Evolutionary conservation across 2,113 vertebrate species (phyloP).

Genomic region (Cynopterus brachyotis): DNA sequence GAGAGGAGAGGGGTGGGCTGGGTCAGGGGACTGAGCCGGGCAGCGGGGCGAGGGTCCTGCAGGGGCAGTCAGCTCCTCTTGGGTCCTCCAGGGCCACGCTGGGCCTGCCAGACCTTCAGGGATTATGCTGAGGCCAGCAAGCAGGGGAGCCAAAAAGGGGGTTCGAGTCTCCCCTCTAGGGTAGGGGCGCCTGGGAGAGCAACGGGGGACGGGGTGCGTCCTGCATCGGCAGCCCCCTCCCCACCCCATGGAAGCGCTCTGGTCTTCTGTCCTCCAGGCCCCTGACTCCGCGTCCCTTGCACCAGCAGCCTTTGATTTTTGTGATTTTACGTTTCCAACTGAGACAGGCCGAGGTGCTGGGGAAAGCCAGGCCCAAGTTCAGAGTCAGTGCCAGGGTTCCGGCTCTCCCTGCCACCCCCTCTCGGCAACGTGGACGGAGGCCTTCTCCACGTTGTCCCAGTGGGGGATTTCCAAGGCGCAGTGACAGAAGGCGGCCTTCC

Average conservation of each 20-base stretch:
- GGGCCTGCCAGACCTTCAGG: neutral
- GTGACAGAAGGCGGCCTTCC: conserved; percentile 51
- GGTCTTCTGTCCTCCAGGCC: neutral
- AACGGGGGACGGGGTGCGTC: neutral
- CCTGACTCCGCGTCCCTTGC: rapidly evolving
- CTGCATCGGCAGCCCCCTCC: no score
- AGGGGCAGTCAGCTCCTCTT: neutral
- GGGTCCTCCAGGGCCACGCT: neutral
- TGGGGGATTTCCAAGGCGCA: conserved; percentile 62
- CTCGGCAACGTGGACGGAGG: neutral
- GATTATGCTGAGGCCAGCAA: no score
- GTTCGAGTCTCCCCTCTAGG: neutral
- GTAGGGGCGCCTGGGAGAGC: rapidly evolving
- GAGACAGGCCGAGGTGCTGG: neutral
- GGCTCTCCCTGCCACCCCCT: neutral
- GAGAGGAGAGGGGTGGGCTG: neutral
- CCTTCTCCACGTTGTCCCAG: neutral
- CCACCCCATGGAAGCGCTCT: neutral
- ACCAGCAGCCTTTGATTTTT: neutral
- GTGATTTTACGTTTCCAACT: rapidly evolving
- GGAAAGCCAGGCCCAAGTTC: neutral
- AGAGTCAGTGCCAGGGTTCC: neutral
- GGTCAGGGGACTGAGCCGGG: neutral
- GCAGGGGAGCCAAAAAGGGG: no score
- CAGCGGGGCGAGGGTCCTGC: neutral